Conservation (phyloP, 2,888 invertebrate genomes). For the Orgyia antiqua region DNA sequence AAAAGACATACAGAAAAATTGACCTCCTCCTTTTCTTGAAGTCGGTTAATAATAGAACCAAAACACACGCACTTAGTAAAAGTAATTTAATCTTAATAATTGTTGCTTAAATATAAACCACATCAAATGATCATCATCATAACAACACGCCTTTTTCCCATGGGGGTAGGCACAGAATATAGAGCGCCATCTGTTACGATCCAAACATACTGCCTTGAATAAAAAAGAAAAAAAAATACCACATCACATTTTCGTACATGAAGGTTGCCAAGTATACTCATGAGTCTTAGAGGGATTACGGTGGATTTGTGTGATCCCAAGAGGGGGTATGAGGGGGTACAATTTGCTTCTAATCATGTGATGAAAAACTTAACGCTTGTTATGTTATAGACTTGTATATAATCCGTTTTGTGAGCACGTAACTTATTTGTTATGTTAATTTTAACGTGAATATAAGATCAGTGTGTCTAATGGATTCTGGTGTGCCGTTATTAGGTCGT, state of each 20-base stretch:
- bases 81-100: no score
- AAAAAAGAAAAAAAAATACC: no score
- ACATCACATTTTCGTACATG: slow-evolving; percentile 25
- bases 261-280: slow-evolving; percentile 36
- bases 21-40: no score
- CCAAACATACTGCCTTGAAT: no score
- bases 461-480: slow-evolving; percentile 9
- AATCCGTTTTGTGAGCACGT: slow-evolving; percentile 34
- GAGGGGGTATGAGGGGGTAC: slow-evolving; percentile 33
- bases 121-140: no score
- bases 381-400: slow-evolving; percentile 18
- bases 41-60: no score
- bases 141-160: no score
- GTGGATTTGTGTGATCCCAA: slow-evolving; percentile 54
- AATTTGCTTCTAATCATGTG: slow-evolving; percentile 69
- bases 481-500: slow-evolving; percentile 7
- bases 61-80: no score
- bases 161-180: no score
- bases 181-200: no score
- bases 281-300: slow-evolving; percentile 51
- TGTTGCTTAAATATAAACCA: no score
- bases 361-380: slow-evolving; percentile 67
- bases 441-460: slow-evolving; percentile 20
- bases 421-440: slow-evolving; percentile 31
- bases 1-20: no score